A percentile compares a stretch with the other conserved stretches of the same genome.
phyloP scores from a whole-genome alignment of 2,888 invertebrate species.

The Acanthococcus lagerstroemiae region DNA sequence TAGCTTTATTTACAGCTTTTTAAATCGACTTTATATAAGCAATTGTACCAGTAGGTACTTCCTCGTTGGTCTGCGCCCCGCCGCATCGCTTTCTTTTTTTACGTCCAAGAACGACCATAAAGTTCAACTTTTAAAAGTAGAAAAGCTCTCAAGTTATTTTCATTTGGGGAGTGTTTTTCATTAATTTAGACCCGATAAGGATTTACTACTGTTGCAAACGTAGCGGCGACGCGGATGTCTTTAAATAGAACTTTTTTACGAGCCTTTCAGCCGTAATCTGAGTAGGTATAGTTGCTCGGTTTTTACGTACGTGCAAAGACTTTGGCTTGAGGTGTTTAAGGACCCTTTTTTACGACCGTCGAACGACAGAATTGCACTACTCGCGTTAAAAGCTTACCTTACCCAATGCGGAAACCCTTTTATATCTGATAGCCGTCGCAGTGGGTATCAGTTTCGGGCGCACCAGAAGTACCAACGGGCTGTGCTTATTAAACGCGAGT shows the following conservation, averaged over 20 bases:
- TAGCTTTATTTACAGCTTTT: no score
- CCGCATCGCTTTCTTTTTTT: slow-evolving; percentile 4
- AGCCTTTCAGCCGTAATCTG: slow-evolving; percentile 19
- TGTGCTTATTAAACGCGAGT: not conserved
- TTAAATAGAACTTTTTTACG: slow-evolving; percentile 24
- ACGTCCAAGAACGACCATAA: not conserved
- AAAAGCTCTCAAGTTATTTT: slow-evolving; percentile 8
- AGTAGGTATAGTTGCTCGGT: slow-evolving; percentile 9
- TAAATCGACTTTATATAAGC: not conserved
- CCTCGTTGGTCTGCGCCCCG: no score
- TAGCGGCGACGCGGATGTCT: slow-evolving; percentile 7
- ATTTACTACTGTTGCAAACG: slow-evolving; percentile 1
- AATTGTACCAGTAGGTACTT: no score
- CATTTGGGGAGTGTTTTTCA: slow-evolving; percentile 19
- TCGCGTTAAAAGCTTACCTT: slow-evolving; percentile 25
- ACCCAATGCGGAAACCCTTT: slow-evolving; percentile 15
- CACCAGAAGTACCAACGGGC: no score
- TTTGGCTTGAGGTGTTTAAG: slow-evolving; percentile 21
- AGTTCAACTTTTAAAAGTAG: slow-evolving; percentile 1
- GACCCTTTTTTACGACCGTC: slow-evolving; percentile 21
- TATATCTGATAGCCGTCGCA: not conserved
- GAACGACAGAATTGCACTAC: slow-evolving; percentile 23
- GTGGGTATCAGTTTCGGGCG: not conserved
- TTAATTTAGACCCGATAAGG: slow-evolving; percentile 24
- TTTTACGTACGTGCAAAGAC: slow-evolving; percentile 23